A percentile compares a stretch with the other conserved stretches of the same genome.
Evolutionary conservation across 53 echinoderm and acorn worm genomes (phyloP).

Genomic region (Holothuria scabra): DNA sequence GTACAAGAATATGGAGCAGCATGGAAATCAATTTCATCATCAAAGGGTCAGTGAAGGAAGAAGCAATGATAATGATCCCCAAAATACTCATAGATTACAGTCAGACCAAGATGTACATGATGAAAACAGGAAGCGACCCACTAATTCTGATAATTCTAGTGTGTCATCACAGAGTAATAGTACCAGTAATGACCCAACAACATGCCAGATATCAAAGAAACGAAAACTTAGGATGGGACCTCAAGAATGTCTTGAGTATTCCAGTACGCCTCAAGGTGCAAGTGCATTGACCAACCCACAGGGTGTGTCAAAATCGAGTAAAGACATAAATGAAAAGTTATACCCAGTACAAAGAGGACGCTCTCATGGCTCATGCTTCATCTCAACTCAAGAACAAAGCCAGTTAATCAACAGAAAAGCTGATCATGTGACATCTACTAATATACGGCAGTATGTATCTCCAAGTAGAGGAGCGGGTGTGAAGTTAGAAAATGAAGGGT

Average conservation of each 20-base stretch:
- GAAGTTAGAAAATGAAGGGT: background rate
- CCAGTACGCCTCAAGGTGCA: conserved; percentile 70
- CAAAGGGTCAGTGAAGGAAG: no score
- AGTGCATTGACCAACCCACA: conserved; percentile 77
- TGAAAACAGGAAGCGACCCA: no score
- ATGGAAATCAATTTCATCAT: no score
- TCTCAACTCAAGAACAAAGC: background rate
- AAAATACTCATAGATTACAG: no score
- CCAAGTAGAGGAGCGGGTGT: conserved; percentile 15
- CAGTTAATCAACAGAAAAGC: background rate
- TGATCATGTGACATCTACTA: background rate
- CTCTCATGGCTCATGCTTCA: conserved; percentile 25
- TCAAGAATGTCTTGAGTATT: conserved; percentile 69
- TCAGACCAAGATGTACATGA: no score
- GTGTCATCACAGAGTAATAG: no score
- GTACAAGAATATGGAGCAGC: no score
- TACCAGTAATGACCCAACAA: no score
- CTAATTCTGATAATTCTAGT: no score
- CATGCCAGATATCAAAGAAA: conserved; percentile 46
- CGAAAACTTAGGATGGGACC: conserved; percentile 65
- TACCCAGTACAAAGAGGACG: conserved; percentile 57
- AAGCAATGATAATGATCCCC: no score
- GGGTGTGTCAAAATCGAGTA: conserved; percentile 38
- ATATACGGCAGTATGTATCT: conserved; percentile 15
- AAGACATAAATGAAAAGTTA: conserved; percentile 67